Evolutionary conservation across 1,140 invertebrate genomes (phyloP).

Genomic region (Trichogramma pretiosum): DNA sequence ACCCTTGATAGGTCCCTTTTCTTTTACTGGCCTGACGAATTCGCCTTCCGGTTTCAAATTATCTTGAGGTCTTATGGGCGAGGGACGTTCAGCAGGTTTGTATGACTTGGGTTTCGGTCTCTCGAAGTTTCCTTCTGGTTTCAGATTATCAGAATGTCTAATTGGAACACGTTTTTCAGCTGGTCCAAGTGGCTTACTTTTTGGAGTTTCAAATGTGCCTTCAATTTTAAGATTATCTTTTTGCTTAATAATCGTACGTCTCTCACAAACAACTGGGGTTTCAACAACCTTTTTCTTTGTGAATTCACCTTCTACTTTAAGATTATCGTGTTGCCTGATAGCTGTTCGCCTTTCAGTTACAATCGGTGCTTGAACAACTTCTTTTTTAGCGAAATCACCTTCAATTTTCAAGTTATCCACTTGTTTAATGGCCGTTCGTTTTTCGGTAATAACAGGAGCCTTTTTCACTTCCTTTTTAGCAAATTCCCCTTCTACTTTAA

Average conservation of each 20-base stretch:
- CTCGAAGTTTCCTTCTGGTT: conserved; percentile 43
- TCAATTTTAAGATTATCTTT: conserved; percentile 49
- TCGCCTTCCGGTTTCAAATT: conserved; percentile 51
- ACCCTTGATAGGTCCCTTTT: conserved; percentile 49
- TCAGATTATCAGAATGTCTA: conserved; percentile 16
- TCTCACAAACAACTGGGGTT: conserved; percentile 40
- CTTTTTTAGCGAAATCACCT: conserved; percentile 30
- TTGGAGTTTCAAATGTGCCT: conserved; percentile 46
- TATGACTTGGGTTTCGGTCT: conserved; percentile 25
- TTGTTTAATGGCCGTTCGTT: conserved; percentile 48
- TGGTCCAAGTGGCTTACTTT: conserved; percentile 42
- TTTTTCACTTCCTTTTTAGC: conserved; percentile 49
- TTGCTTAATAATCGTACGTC: conserved; percentile 39
- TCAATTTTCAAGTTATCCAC: conserved; percentile 47
- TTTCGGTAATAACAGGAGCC: no score
- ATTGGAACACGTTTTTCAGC: conserved; percentile 42
- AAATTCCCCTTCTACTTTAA: conserved; percentile 51
- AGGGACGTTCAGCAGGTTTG: conserved; percentile 21
- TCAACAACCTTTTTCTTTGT: conserved; percentile 29
- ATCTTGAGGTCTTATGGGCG: conserved; percentile 29
- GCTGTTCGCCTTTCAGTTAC: conserved; percentile 42
- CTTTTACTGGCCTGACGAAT: conserved; percentile 49
- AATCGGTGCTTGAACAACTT: conserved; percentile 31
- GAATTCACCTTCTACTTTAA: conserved; percentile 54
- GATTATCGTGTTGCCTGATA: conserved; percentile 45